Percentiles rank a stretch among this genome's conserved stretches.
phyloP scores from a whole-genome alignment of 2,797 vertebrate species.

The Micropoecilia bifurca region DNA sequence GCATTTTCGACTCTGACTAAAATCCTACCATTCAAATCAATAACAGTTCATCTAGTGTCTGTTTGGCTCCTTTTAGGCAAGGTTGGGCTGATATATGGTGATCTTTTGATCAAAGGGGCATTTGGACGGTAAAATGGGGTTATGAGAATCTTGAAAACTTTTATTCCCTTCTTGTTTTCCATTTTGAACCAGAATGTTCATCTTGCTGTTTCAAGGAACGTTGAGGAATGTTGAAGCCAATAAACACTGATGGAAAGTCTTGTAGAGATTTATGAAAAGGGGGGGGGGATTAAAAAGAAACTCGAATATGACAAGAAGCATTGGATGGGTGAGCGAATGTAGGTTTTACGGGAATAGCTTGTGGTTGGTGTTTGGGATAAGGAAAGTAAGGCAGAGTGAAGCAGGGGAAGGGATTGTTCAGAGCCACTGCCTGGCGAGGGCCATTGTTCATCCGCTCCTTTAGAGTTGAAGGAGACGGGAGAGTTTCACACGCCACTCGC shows the following conservation, averaged over 20 bases:
- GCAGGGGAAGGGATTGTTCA: slow-evolving; percentile 79
- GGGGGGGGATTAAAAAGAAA: slow-evolving; percentile 7
- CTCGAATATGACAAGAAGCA: slow-evolving; percentile 22
- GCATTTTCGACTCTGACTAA: slow-evolving; percentile 44
- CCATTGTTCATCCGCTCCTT: slow-evolving; percentile 91
- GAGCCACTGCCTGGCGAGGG: slow-evolving; percentile 86
- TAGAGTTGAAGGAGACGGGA: slow-evolving; percentile 86
- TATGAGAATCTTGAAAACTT: slow-evolving; percentile 67
- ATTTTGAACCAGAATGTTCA: slow-evolving; percentile 53
- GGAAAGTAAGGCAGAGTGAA: slow-evolving; percentile 56
- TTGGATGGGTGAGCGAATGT: slow-evolving; percentile 46
- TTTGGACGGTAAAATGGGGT: slow-evolving; percentile 66
- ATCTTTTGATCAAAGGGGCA: slow-evolving; percentile 57
- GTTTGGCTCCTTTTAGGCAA: slow-evolving; percentile 25
- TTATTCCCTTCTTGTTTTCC: slow-evolving; percentile 29
- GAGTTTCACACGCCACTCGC: slow-evolving; percentile 92
- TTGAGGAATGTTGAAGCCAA: background rate
- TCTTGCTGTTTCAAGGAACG: slow-evolving; percentile 61
- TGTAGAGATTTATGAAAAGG: slow-evolving; percentile 18
- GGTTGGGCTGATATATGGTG: slow-evolving; percentile 23
- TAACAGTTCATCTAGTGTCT: slow-evolving; percentile 21
- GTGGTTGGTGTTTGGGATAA: slow-evolving; percentile 60
- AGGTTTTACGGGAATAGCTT: slow-evolving; percentile 57
- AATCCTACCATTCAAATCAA: slow-evolving; percentile 46
- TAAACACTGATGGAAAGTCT: slow-evolving; percentile 12